Evolutionary conservation across 2,888 invertebrate species (phyloP), one percentile per base, ranked within the genome.

Genomic region (Pseudococcus jackbeardsleyi): DNA sequence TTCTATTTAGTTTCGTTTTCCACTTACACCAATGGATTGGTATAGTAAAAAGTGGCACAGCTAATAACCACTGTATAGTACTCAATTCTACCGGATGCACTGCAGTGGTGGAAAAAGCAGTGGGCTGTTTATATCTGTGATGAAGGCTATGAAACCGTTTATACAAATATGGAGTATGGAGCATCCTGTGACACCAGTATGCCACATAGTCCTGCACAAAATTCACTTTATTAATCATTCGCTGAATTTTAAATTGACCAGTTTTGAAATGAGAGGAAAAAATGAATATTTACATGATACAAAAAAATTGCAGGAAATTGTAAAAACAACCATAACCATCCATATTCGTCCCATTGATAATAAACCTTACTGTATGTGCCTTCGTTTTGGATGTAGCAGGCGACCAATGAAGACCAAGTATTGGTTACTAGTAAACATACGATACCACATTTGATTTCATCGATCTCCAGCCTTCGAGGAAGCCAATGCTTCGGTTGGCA

Each of bases 91-190:
- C 91, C 0, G 95, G 95, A 90, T 95, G 95, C 90, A 95, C 95
- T 82, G 95, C 95, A 0, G 95, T 94, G 1, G 95, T 95, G 0
- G 95, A 95, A 92, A 95, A 95, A 0, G 95, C 95, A 0, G 95
- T 95, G 0, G 95, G 95, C 91, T 95, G 95, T 91, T 95, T 95
- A 92, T 95, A 95, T 90, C 94, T 94, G 92, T 95, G 95, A 90
- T 95, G 95, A 0, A 95, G 91, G 91, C 95, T 95, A 92, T 95
- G 95, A 91, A 95, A 95, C 90, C 93, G 91, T 91, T 94, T 94
- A 92, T 95, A 95, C 68, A 95, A 91, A 91, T 93, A 94, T 0
- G 94, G 95, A 0, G 93, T 93, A 91, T 95, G 95, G 91, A 94
- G 95, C 89, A 94, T 90, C 0, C 95, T 92, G 91, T 95, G 95